phyloP scores from a whole-genome alignment of 2,113 vertebrate species.

The Gavia stellata region DNA sequence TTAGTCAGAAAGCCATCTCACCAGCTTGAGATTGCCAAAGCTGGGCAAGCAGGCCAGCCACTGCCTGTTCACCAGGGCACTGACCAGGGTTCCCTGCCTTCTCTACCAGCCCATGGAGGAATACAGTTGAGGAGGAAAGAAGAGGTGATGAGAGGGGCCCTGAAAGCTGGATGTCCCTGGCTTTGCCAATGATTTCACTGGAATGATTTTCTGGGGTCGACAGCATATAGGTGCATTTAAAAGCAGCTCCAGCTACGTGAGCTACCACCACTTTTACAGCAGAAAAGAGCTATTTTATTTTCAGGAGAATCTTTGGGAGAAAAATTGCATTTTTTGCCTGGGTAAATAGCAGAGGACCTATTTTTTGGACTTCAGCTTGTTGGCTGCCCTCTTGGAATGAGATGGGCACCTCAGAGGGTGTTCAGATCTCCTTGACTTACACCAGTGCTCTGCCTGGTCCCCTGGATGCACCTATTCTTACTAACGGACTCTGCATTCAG shows the following conservation, averaged over 20 bases:
- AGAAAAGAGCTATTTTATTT: neutral
- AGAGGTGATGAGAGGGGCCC: neutral
- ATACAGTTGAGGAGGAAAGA: neutral
- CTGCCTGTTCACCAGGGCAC: neutral
- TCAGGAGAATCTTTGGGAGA: neutral
- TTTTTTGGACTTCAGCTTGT: neutral
- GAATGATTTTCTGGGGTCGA: neutral
- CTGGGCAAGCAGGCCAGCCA: neutral
- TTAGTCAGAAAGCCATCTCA: neutral
- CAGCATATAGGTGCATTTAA: neutral
- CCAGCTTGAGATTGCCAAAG: neutral
- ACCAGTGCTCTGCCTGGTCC: neutral
- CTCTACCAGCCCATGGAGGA: neutral
- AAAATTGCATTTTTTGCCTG: neutral
- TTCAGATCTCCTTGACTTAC: neutral
- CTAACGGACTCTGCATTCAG: neutral
- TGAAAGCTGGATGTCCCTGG: neutral
- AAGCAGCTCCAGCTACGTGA: neutral
- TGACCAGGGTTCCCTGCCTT: neutral
- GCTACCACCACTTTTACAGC: neutral
- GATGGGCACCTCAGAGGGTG: neutral
- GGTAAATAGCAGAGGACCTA: neutral
- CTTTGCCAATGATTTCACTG: neutral
- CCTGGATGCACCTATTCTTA: neutral
- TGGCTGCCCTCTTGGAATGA: neutral